Evolutionary conservation across 1,140 invertebrate species (phyloP).

Genomic region (Scaptodrosophila lebanonensis): DNA sequence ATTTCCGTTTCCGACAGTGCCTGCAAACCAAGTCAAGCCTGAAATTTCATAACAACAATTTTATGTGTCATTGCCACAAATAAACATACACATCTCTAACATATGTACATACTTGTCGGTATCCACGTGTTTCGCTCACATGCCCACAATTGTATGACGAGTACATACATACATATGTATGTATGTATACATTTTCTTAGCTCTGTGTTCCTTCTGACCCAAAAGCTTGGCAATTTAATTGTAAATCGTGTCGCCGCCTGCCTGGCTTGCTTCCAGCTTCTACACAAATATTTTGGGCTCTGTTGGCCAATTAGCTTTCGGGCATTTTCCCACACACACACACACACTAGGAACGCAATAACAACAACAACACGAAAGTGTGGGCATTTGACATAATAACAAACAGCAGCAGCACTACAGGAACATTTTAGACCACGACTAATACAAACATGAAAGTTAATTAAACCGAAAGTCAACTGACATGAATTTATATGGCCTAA

Average conservation of each 20-base stretch:
- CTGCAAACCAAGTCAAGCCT: slow-evolving; percentile 51
- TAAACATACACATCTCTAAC: too few species aligned
- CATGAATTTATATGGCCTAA: slow-evolving; percentile 73
- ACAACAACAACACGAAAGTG: slow-evolving; percentile 18
- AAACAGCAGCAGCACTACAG: slow-evolving; percentile 8
- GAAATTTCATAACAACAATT: slow-evolving; percentile 43
- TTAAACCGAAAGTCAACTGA: slow-evolving; percentile 69
- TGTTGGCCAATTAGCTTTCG: slow-evolving; percentile 56
- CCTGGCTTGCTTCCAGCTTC: not conserved
- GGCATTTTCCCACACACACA: slow-evolving; percentile 17
- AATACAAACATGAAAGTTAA: slow-evolving; percentile 76
- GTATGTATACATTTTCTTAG: not conserved
- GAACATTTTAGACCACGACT: slow-evolving; percentile 45
- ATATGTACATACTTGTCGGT: too few species aligned
- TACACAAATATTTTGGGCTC: too few species aligned
- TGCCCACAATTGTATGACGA: too few species aligned
- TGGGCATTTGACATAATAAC: slow-evolving; percentile 44
- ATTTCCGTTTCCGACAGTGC: slow-evolving; percentile 58
- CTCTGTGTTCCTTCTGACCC: not conserved
- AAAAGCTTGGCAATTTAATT: slow-evolving; percentile 23
- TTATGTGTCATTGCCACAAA: slow-evolving; percentile 17
- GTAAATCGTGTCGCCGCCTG: slow-evolving; percentile 28
- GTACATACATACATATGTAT: slow-evolving; percentile 13
- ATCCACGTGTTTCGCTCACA: too few species aligned
- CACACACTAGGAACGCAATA: slow-evolving; percentile 11